Evolutionary conservation across 2,113 vertebrate genomes (phyloP).

Genomic region (Pycnonotus jocosus): DNA sequence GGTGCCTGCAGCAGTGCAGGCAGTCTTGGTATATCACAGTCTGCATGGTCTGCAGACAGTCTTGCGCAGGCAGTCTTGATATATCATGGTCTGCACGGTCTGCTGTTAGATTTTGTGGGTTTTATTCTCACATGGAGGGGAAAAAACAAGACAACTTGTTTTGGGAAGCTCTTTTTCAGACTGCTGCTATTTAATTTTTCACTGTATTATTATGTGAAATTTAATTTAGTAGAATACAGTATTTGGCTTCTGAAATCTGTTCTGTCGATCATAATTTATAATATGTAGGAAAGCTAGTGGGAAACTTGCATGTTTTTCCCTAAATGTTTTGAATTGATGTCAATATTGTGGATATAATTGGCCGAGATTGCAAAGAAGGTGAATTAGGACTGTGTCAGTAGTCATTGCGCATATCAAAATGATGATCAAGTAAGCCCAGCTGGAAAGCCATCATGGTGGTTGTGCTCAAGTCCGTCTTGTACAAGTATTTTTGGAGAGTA

Average conservation of each 20-base stretch:
- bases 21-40: background rate
- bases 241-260: too few species aligned
- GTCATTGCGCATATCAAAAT: background rate
- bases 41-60: background rate
- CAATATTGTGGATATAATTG: background rate
- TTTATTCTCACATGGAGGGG: too few species aligned
- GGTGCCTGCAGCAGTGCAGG: background rate
- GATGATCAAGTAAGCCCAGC: background rate
- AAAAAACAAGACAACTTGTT: too few species aligned
- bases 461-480: background rate
- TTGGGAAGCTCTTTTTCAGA: too few species aligned
- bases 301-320: background rate
- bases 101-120: too few species aligned
- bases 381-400: background rate
- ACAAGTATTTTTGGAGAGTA: background rate
- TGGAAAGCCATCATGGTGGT: background rate
- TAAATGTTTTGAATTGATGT: background rate
- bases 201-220: too few species aligned
- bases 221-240: too few species aligned
- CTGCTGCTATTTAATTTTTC: too few species aligned
- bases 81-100: too few species aligned
- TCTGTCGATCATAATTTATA: too few species aligned
- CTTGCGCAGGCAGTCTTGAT: background rate
- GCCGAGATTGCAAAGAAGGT: background rate
- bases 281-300: too few species aligned